Evolutionary conservation across 2,888 invertebrate species (phyloP), one percentile per base, ranked within the genome.

Genomic region (Stegophylla sp.): DNA sequence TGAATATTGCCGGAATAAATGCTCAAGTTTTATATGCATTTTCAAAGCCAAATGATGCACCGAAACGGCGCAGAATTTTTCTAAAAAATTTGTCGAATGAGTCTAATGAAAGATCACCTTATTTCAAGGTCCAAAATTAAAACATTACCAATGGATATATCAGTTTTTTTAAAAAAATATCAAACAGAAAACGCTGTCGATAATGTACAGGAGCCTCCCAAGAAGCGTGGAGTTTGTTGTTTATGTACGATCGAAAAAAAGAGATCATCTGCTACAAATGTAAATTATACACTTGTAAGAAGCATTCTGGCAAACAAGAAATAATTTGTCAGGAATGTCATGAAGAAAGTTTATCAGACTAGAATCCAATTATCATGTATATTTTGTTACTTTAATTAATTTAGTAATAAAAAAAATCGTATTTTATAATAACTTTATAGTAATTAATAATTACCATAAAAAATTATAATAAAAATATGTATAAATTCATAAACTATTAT

Each of bases 1-100:
- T 85, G 82, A 84, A 85, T 82, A 83, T 84, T 66, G 83, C 84
- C 20, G 83, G 83, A 28, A 84, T 84, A 51, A 85, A 85, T 79
- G 74, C 84, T 13, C 9, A 69, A 51, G 53, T 53, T 34, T n/a
- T 69, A 51, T 69, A 51, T 69, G 28, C 69, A 66, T 66, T 45
- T 45, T 66, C 66, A 23, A 66, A 66, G 20, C 64, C 41, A 3
- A 64, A 64, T 43, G 12, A 64, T 43, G 43, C 43, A 41, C 41
- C 43, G 20, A 64, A 64, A 13, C 23, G 23, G 45, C 15, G 45
- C 23, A 45, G 66, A 45, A 45, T 66, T 23, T 66, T 66, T 45
- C 23, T 66, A 23, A 66, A 66, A 45, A 66, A 45, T 3, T 64
- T 67, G 23, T 23, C 48, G 1, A 48, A 48, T 67, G 45, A 48